A percentile compares a stretch with the other conserved stretches of the same genome.
These are phyloP conservation scores for Zaprionus vittiger DNA, from an alignment of 1,140 invertebrate species.

Conservation along the genomic window DNA sequence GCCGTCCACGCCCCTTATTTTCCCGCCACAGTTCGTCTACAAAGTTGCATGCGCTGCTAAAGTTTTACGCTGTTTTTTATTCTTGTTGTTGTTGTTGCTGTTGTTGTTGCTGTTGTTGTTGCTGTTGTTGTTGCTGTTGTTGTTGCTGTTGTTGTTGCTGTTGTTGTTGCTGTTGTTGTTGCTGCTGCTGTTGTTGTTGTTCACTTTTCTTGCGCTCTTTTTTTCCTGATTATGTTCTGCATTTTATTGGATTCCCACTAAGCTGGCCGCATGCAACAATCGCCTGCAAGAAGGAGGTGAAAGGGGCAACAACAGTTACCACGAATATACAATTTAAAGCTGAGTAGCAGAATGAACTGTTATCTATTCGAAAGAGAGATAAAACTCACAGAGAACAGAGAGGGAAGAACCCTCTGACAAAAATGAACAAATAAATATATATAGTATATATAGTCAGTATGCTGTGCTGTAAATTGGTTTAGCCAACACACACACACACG, in stretches of 20 bases:
- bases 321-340: background rate
- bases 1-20: background rate
- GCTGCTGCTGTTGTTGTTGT: background rate
- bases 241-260: conserved; percentile 37
- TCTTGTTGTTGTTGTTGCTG: background rate
- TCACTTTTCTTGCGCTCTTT: conserved; percentile 2
- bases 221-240: conserved; percentile 25
- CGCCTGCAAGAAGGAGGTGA: background rate
- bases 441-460: background rate
- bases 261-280: conserved; percentile 22
- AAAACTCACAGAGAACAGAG: background rate
- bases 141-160: background rate
- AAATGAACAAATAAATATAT: background rate
- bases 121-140: background rate
- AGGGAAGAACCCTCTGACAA: background rate
- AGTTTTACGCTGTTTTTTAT: conserved; percentile 1
- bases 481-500: background rate
- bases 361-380: background rate
- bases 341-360: background rate
- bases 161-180: background rate
- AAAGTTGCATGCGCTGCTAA: conserved; percentile 1
- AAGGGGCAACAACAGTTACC: background rate
- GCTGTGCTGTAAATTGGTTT: background rate
- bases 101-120: background rate
- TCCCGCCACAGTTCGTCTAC: background rate